These are phyloP conservation scores for Bubo bubo DNA, from an alignment of 2,113 vertebrate genomes.

Conservation along the genomic window DNA sequence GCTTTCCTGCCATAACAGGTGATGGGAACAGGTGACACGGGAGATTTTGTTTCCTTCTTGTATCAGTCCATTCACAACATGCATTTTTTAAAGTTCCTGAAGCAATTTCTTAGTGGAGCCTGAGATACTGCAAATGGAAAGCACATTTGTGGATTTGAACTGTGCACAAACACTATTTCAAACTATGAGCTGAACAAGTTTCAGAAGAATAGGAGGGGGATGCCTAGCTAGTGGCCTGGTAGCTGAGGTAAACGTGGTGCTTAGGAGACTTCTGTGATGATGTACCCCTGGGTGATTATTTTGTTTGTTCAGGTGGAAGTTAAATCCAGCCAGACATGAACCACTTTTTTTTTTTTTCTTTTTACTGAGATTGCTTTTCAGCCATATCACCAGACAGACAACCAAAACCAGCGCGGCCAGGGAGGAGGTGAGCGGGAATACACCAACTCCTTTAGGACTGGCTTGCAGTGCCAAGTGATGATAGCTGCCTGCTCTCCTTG, in stretches of 20 bases:
- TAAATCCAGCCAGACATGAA: background rate
- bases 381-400: background rate
- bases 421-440: background rate
- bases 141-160: background rate
- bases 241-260: background rate
- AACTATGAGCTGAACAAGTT: background rate
- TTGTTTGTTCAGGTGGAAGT: background rate
- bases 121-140: background rate
- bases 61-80: background rate
- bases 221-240: background rate
- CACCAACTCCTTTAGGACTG: background rate
- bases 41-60: background rate
- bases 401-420: background rate
- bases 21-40: background rate
- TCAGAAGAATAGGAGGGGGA: background rate
- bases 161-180: background rate
- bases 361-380: background rate
- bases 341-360: background rate
- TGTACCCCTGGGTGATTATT: background rate
- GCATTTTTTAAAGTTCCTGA: background rate
- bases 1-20: background rate
- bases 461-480: fast-evolving
- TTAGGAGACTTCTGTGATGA: background rate
- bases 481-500: background rate
- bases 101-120: background rate